A percentile compares a stretch with the other conserved stretches of the same genome.
phyloP scores from a whole-genome alignment of 2,888 invertebrate species.

The Perdita meconis region DNA sequence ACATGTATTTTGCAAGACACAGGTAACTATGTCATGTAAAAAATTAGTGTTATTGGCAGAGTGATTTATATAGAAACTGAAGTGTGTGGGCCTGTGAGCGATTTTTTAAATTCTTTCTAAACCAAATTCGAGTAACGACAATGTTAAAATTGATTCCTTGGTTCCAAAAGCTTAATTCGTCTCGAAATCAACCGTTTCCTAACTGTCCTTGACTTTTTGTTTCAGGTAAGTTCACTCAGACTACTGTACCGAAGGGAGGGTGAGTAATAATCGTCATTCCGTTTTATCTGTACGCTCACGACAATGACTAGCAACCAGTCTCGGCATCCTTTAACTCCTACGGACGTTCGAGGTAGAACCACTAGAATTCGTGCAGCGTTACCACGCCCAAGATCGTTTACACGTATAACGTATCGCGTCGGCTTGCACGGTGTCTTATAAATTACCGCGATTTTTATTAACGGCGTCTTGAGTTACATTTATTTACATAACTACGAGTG shows the following conservation, averaged over 20 bases:
- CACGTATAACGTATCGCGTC: conserved; percentile 52
- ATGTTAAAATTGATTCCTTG: too few relatives aligned
- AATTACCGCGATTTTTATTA: conserved; percentile 54
- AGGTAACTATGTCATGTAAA: too few relatives aligned
- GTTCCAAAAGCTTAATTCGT: too few relatives aligned
- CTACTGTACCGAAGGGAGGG: not conserved
- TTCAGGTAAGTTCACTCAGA: conserved; percentile 44
- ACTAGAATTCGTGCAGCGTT: conserved; percentile 27
- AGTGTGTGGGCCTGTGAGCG: too few relatives aligned
- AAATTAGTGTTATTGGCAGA: too few relatives aligned
- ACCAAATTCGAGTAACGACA: too few relatives aligned
- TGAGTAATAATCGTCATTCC: conserved; percentile 24
- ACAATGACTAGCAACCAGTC: conserved; percentile 31
- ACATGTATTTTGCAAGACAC: too few relatives aligned
- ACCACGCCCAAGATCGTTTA: conserved; percentile 63
- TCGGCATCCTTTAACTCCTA: conserved; percentile 18
- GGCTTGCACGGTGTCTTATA: conserved; percentile 41
- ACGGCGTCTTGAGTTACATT: conserved; percentile 44
- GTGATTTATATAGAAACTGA: too few relatives aligned
- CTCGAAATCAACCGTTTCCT: not conserved
- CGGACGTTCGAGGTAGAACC: not conserved
- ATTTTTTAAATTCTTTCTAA: too few relatives aligned
- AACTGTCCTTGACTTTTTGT: conserved; percentile 28
- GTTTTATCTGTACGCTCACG: not conserved
- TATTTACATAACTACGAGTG: conserved; percentile 52